These are phyloP conservation scores for Calidris pygmaea DNA, from an alignment of 2,113 vertebrate species.

Conservation along the genomic window DNA sequence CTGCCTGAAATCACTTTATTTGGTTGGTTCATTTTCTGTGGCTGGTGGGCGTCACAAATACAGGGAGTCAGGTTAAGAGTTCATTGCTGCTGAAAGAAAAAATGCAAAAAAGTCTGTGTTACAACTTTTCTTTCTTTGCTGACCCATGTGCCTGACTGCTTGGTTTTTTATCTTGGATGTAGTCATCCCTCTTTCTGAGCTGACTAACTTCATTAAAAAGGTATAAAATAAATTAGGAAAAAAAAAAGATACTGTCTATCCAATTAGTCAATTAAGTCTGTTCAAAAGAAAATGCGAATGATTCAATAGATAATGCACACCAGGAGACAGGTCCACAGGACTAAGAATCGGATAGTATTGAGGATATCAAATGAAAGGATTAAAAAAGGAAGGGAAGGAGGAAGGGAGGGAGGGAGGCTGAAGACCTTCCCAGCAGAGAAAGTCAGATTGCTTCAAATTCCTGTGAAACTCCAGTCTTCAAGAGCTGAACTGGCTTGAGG, in stretches of 20 bases:
- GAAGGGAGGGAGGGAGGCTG: background rate
- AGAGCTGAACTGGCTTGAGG: background rate
- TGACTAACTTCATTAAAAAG: background rate
- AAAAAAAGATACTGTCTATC: background rate
- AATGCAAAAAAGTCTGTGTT: background rate
- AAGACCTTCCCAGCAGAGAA: background rate
- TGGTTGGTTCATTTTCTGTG: background rate
- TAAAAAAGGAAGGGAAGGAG: background rate
- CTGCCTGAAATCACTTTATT: background rate
- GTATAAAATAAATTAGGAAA: background rate
- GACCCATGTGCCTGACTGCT: background rate
- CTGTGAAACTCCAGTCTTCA: background rate
- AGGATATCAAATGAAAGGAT: constrained; percentile 3
- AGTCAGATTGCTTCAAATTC: background rate
- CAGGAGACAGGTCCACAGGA: background rate
- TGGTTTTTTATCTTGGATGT: background rate
- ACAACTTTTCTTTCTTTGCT: background rate
- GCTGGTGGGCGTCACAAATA: background rate
- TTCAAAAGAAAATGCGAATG: background rate
- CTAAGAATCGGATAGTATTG: background rate
- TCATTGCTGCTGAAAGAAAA: background rate
- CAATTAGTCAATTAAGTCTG: background rate
- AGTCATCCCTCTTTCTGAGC: background rate
- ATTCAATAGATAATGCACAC: background rate
- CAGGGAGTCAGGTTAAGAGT: background rate